Evolutionary conservation across 2,888 invertebrate genomes (phyloP).

Genomic region (Hydrotaea diabolus): DNA sequence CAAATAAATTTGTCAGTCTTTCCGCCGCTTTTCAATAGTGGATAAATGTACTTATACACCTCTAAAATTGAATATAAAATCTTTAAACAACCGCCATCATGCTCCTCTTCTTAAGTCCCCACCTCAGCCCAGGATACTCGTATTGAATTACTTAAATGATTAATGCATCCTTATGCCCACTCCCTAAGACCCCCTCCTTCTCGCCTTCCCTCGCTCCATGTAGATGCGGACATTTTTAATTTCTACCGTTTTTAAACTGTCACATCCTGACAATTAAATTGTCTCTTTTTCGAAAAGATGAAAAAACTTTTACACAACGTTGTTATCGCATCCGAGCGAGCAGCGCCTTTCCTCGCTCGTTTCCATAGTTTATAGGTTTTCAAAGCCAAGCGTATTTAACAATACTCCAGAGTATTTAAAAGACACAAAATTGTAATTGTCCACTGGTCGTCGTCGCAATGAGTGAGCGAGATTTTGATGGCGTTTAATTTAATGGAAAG

Average conservation of each 20-base stretch:
- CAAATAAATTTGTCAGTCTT: too few species aligned
- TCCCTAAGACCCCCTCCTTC: background rate
- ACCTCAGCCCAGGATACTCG: background rate
- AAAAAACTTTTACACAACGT: constrained; percentile 12
- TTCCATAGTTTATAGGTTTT: constrained; percentile 22
- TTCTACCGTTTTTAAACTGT: constrained; percentile 41
- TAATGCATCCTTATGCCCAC: background rate
- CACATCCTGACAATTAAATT: constrained; percentile 55
- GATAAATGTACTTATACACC: too few species aligned
- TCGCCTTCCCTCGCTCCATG: background rate
- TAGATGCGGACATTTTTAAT: background rate
- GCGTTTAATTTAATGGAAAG: constrained; percentile 37
- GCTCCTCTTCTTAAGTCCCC: too few species aligned
- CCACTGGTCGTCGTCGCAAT: background rate
- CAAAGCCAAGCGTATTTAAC: constrained; percentile 18
- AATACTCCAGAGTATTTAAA: constrained; percentile 34
- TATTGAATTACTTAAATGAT: background rate
- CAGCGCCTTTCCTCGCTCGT: background rate
- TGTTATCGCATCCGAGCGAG: background rate
- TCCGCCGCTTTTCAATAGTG: too few species aligned
- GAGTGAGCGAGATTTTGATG: constrained; percentile 20
- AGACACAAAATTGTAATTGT: constrained; percentile 32
- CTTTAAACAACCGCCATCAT: background rate
- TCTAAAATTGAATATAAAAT: too few species aligned
- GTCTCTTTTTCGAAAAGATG: background rate